Conservation (phyloP, 2,113 vertebrate genomes). For the Campylorhamphus procurvoides region DNA sequence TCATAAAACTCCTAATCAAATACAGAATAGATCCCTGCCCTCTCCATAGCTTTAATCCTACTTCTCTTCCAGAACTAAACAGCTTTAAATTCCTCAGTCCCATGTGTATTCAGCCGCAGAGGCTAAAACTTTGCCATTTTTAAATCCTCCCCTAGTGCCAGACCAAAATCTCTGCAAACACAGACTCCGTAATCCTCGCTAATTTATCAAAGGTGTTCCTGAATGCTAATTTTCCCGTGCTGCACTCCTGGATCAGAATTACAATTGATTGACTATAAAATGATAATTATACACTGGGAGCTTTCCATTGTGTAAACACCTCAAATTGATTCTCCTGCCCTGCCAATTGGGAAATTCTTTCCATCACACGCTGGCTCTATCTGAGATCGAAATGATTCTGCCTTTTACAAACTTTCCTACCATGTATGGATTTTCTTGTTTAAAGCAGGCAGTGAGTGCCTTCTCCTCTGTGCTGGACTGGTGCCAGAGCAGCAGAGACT, state of each 20-base stretch:
- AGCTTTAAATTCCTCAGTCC: conserved; percentile 37
- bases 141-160: conserved; percentile 33
- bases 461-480: not conserved
- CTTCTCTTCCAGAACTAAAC: conserved; percentile 49
- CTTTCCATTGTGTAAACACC: conserved; percentile 53
- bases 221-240: not conserved
- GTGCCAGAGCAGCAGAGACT: not conserved
- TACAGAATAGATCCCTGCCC: conserved; percentile 49
- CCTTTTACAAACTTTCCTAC: conserved; percentile 33
- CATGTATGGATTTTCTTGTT: conserved; percentile 52
- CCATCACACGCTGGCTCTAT: not conserved
- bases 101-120: conserved; percentile 29
- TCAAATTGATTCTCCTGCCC: conserved; percentile 51
- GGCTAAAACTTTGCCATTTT: conserved; percentile 53
- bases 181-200: conserved; percentile 13
- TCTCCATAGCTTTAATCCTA: conserved; percentile 45
- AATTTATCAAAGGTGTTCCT: conserved; percentile 52
- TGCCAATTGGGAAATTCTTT: conserved; percentile 33
- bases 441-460: not conserved
- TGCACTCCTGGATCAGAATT: conserved; percentile 17
- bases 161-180: conserved; percentile 51
- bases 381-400: not conserved
- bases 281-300: conserved; percentile 53
- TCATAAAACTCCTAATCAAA: conserved; percentile 61
- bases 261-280: conserved; percentile 58